Evolutionary conservation across 2,113 vertebrate genomes (phyloP).

Genomic region (Megatriorchis doriae): DNA sequence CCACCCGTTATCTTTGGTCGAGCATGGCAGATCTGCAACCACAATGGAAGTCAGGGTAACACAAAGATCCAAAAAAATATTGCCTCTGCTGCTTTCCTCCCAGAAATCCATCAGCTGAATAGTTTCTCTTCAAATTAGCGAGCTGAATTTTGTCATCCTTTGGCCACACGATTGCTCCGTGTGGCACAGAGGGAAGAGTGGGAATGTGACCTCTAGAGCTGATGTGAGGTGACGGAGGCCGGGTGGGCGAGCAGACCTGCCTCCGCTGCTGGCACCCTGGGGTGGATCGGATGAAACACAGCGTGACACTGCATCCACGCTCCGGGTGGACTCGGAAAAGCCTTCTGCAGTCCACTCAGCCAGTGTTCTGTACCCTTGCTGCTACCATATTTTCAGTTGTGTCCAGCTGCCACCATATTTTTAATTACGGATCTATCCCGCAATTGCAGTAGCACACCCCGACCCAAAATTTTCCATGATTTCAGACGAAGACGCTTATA

Average conservation of each 20-base stretch:
- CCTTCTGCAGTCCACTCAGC: not conserved
- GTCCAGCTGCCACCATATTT: not conserved
- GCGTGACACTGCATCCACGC: not conserved
- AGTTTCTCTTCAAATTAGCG: not conserved
- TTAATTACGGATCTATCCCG: not conserved
- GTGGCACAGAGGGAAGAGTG: not conserved
- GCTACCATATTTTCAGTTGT: not conserved
- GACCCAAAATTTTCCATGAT: too few species aligned
- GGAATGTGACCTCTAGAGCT: not conserved
- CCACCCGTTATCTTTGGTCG: accelerated
- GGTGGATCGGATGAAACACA: not conserved
- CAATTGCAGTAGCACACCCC: not conserved
- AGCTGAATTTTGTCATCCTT: not conserved
- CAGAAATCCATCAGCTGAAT: not conserved
- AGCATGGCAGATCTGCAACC: not conserved
- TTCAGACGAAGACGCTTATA: not conserved
- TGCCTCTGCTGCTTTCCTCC: not conserved
- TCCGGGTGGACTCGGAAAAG: not conserved
- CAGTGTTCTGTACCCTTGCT: not conserved
- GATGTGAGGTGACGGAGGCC: not conserved
- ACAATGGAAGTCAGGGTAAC: not conserved
- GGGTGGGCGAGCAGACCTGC: not conserved
- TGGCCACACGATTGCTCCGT: not conserved
- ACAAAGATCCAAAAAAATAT: accelerated
- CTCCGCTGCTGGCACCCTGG: not conserved